These are phyloP conservation scores for Terebella lapidaria DNA, from an alignment of 2,888 invertebrate species.

Conservation along the genomic window DNA sequence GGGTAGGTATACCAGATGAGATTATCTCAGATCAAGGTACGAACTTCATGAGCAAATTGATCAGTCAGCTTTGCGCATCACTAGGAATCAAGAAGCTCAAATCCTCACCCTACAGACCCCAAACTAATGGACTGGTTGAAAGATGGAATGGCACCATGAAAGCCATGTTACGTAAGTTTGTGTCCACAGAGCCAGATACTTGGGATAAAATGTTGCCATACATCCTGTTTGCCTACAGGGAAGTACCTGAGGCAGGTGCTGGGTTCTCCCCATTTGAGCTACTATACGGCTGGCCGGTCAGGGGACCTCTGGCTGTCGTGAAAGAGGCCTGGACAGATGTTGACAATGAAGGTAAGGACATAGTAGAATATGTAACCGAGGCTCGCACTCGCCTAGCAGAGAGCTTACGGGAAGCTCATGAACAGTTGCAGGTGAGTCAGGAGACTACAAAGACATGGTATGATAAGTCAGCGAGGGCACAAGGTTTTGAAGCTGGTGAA, in stretches of 20 bases:
- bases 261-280: not conserved
- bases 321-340: not conserved
- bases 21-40: not conserved
- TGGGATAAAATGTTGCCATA: not conserved
- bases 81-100: not conserved
- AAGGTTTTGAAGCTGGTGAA: not conserved
- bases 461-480: not conserved
- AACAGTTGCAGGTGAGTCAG: not conserved
- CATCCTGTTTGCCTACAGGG: not conserved
- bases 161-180: not conserved
- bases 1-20: not conserved
- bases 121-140: not conserved
- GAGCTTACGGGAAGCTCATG: not conserved
- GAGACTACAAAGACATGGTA: not conserved
- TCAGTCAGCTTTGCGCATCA: not conserved
- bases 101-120: not conserved
- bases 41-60: not conserved
- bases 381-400: not conserved
- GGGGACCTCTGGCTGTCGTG: not conserved
- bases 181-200: not conserved
- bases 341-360: not conserved
- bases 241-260: not conserved
- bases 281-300: not conserved
- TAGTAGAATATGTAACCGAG: not conserved
- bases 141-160: not conserved